Evolutionary conservation across 2,888 invertebrate species (phyloP).

Genomic region (Nemapogon koenigi): DNA sequence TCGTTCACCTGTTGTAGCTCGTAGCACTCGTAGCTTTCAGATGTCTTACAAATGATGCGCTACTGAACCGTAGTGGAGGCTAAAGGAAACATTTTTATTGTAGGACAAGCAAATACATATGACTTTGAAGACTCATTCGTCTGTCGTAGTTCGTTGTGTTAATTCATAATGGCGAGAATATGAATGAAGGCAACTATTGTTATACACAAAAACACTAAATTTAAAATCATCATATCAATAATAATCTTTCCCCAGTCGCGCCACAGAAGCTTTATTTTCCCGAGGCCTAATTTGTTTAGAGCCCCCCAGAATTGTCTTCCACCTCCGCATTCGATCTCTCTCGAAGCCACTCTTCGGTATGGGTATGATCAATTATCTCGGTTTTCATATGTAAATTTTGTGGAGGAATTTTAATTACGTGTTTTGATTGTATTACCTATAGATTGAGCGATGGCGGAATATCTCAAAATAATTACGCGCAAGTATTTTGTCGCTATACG

Average conservation of each 20-base stretch:
- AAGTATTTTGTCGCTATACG: too few relatives aligned
- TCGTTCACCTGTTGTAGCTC: too few relatives aligned
- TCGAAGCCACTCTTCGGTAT: constrained; percentile 3
- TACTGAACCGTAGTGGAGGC: too few relatives aligned
- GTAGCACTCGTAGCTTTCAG: too few relatives aligned
- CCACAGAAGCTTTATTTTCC: constrained; percentile 20
- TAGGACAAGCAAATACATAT: too few relatives aligned
- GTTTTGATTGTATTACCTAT: constrained; percentile 54
- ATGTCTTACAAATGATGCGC: too few relatives aligned
- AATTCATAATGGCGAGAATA: too few relatives aligned
- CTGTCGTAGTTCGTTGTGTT: too few relatives aligned
- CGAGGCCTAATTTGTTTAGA: constrained; percentile 36
- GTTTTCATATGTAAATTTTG: constrained; percentile 60
- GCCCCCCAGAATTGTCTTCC: constrained; percentile 13
- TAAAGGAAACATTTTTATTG: too few relatives aligned
- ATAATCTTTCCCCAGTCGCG: constrained; percentile 1
- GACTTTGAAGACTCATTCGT: too few relatives aligned
- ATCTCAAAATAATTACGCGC: constrained; percentile 7
- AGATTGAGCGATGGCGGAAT: constrained; percentile 24
- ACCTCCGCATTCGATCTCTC: constrained; percentile 11
- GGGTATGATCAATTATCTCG: constrained; percentile 49
- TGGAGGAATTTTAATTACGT: constrained; percentile 55
- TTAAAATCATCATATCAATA: constrained; percentile 2
- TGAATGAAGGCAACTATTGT: too few relatives aligned
- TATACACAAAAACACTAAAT: too few relatives aligned